Conservation (phyloP, 2,888 invertebrate genomes). For the Coelopa pilipes region DNA sequence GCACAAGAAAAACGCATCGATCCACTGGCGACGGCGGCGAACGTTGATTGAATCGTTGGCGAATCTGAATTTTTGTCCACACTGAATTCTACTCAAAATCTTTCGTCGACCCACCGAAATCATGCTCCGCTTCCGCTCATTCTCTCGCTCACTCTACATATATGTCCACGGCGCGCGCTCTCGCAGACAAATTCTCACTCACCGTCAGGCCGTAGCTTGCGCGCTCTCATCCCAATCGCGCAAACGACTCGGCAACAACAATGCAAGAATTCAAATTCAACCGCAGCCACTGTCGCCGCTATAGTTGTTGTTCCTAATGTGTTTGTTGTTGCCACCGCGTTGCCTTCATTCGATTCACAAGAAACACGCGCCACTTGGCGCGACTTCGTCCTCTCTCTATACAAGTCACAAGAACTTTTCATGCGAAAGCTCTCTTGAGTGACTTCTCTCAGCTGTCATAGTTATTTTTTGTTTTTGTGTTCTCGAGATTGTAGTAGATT, state of each 20-base stretch:
- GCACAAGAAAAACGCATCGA: constrained; percentile 35
- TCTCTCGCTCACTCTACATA: too few relatives aligned
- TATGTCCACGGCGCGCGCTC: background rate
- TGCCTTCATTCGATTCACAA: too few relatives aligned
- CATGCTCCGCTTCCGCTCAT: constrained; percentile 3
- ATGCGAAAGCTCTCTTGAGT: constrained; percentile 17
- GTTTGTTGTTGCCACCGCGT: too few relatives aligned
- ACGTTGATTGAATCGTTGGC: constrained; percentile 46
- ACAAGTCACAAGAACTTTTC: background rate
- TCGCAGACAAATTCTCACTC: too few relatives aligned
- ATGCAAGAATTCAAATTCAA: background rate
- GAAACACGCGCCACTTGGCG: background rate
- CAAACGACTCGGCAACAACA: background rate
- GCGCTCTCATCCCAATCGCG: too few relatives aligned
- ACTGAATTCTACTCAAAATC: constrained; percentile 18
- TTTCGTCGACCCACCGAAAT: background rate
- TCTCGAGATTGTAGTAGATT: constrained; percentile 12
- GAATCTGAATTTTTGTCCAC: constrained; percentile 42
- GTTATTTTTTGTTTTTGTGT: background rate
- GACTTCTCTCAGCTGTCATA: constrained; percentile 19
- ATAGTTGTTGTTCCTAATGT: background rate
- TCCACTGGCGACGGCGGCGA: constrained; percentile 44
- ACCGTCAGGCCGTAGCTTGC: too few relatives aligned
- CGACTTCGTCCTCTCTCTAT: background rate
- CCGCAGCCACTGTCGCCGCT: background rate